A percentile compares a stretch with the other conserved stretches of the same genome.
Evolutionary conservation across 1,140 invertebrate species (phyloP).

Genomic region (Drosophila bipectinata): DNA sequence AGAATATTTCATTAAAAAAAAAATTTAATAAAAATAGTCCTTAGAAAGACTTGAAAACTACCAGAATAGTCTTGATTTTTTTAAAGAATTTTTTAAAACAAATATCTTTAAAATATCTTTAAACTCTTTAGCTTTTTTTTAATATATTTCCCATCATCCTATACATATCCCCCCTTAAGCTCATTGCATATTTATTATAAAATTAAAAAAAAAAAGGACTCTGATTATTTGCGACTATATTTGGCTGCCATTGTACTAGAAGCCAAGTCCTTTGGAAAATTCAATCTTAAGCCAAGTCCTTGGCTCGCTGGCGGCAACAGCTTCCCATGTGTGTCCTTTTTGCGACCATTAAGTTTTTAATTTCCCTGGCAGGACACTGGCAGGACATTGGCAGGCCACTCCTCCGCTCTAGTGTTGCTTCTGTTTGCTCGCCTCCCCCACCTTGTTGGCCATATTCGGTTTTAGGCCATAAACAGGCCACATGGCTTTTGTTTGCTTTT

Average conservation of each 20-base stretch:
- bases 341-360: conserved; percentile 73
- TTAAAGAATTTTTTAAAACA: background rate
- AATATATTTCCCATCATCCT: background rate
- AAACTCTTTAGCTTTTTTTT: background rate
- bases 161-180: background rate
- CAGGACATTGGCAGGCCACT: conserved; percentile 16
- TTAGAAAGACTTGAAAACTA: background rate
- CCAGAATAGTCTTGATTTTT: too few relatives aligned
- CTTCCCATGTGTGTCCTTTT: conserved; percentile 33
- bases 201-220: conserved; percentile 6
- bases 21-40: background rate
- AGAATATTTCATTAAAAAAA: background rate
- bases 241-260: conserved; percentile 13
- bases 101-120: background rate
- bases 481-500: conserved; percentile 61
- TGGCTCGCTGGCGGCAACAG: conserved; percentile 5
- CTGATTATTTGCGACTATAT: background rate
- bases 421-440: conserved; percentile 14
- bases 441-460: background rate
- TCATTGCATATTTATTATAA: conserved; percentile 26
- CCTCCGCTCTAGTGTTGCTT: conserved; percentile 5
- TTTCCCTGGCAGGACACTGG: conserved; percentile 47
- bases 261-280: background rate
- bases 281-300: conserved; percentile 9
- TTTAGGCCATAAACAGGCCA: conserved; percentile 16